Conservation (phyloP, 2,888 invertebrate genomes). For the Drosophila mimica region DNA sequence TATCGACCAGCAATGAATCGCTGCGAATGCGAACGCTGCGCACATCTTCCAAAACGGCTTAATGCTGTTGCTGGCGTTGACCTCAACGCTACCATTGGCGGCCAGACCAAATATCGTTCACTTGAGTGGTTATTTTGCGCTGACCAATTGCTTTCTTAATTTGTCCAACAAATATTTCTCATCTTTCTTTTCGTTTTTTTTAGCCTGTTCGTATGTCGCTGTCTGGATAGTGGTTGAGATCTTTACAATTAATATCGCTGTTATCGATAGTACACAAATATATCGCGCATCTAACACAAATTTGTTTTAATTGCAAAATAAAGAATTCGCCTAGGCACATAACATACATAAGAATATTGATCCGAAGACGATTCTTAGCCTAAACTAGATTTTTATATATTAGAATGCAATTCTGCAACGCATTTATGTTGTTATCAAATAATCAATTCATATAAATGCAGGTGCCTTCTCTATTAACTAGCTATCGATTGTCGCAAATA, state of each 20-base stretch:
- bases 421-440: not conserved
- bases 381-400: not conserved
- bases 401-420: not conserved
- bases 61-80: slow-evolving; percentile 21
- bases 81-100: slow-evolving; percentile 40
- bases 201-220: slow-evolving; percentile 52
- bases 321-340: not conserved
- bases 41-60: slow-evolving; percentile 56
- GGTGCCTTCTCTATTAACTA: not conserved
- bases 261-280: slow-evolving; percentile 22
- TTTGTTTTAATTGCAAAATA: not conserved
- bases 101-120: slow-evolving; percentile 9
- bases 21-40: slow-evolving; percentile 47
- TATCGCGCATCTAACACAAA: not conserved
- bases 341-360: not conserved
- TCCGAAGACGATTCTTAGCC: not conserved
- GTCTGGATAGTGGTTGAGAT: slow-evolving; percentile 46
- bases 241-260: slow-evolving; percentile 12
- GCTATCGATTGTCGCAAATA: not conserved
- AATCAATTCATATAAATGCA: too few relatives aligned
- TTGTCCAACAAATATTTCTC: slow-evolving; percentile 36
- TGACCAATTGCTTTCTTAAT: slow-evolving; percentile 22
- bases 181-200: slow-evolving; percentile 37
- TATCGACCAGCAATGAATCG: slow-evolving; percentile 62
- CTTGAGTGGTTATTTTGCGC: slow-evolving; percentile 14